Percentiles rank a stretch among this genome's conserved stretches.
Conservation (phyloP, 2,888 invertebrate genomes). For the Tetramorium bicarinatum region DNA sequence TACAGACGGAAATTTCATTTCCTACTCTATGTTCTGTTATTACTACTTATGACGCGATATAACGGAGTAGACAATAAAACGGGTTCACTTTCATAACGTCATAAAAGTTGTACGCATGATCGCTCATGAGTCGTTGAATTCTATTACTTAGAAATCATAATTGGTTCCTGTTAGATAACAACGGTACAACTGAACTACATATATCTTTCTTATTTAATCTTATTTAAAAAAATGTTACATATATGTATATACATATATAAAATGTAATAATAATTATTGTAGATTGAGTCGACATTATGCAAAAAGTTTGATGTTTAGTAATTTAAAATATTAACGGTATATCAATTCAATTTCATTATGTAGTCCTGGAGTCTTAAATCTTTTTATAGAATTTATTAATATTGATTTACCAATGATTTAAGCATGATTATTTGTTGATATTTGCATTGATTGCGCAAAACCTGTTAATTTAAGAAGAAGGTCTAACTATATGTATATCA, state of each 20-base stretch:
- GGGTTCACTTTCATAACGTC: constrained; percentile 29
- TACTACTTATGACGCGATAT: background rate
- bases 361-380: background rate
- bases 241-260: too few relatives aligned
- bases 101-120: constrained; percentile 26
- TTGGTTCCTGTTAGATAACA: background rate
- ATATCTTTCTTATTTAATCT: background rate
- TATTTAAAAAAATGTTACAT: background rate
- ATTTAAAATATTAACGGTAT: background rate
- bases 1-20: constrained; percentile 2
- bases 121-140: background rate
- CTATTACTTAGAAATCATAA: background rate
- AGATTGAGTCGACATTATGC: background rate
- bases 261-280: background rate
- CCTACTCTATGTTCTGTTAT: background rate
- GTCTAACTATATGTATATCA: background rate
- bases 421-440: background rate
- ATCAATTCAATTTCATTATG: background rate
- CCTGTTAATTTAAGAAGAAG: background rate
- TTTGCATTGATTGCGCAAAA: background rate
- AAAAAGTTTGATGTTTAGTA: background rate
- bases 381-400: constrained; percentile 30
- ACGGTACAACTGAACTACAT: background rate
- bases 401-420: background rate
- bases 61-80: constrained; percentile 40